phyloP scores from a whole-genome alignment of 2,888 invertebrate species.

The Netelia melanura region DNA sequence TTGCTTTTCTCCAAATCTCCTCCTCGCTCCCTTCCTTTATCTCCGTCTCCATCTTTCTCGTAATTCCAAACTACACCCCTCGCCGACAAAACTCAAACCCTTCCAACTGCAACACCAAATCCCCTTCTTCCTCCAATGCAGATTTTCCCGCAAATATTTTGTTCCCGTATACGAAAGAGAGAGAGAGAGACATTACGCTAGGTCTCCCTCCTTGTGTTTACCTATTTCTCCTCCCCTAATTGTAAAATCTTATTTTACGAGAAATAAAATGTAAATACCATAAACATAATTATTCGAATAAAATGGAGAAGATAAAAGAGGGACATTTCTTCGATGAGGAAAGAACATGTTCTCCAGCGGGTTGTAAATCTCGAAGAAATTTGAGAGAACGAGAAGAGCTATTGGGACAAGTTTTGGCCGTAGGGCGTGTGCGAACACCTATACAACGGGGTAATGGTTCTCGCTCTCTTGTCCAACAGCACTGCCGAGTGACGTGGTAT shows the following conservation, averaged over 20 bases:
- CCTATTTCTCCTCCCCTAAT: no score
- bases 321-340: not conserved
- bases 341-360: not conserved
- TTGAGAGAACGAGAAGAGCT: slow-evolving; percentile 46
- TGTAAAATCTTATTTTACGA: no score
- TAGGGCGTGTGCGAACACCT: slow-evolving; percentile 64
- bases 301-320: slow-evolving; percentile 1
- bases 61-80: slow-evolving; percentile 49
- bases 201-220: no score
- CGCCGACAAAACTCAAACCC: slow-evolving; percentile 47
- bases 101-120: slow-evolving; percentile 47
- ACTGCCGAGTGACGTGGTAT: slow-evolving; percentile 38
- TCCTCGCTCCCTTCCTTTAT: slow-evolving; percentile 19
- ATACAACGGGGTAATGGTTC: slow-evolving; percentile 65
- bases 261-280: slow-evolving; percentile 1
- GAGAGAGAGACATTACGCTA: not conserved
- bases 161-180: slow-evolving; percentile 8
- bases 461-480: slow-evolving; percentile 62
- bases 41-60: slow-evolving; percentile 46
- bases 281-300: not conserved
- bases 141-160: slow-evolving; percentile 34
- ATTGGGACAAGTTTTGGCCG: slow-evolving; percentile 55
- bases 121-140: slow-evolving; percentile 32
- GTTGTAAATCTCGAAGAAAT: slow-evolving; percentile 63
- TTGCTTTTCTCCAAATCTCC: slow-evolving; percentile 22